phyloP scores from a whole-genome alignment of 2,797 vertebrate species.

The Rhadinocentrus ornatus region DNA sequence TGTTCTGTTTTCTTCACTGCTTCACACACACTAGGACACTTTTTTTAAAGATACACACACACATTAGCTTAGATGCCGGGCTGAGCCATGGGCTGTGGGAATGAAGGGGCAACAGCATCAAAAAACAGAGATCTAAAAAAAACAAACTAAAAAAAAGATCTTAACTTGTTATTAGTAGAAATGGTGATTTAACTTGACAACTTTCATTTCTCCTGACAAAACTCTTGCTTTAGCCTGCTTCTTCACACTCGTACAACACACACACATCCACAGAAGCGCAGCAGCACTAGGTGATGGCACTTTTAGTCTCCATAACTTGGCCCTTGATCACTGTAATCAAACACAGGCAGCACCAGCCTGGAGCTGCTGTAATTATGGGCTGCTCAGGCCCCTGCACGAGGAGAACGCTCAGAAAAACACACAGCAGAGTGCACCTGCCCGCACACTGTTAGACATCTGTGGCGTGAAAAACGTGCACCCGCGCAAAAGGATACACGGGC shows the following conservation, averaged over 20 bases:
- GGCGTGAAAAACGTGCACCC: slow-evolving; percentile 15
- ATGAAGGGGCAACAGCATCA: neutral
- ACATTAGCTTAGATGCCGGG: slow-evolving; percentile 11
- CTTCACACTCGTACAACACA: slow-evolving; percentile 18
- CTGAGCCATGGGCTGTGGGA: slow-evolving; percentile 4
- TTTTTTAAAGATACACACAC: slow-evolving; percentile 9
- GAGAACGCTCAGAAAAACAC: slow-evolving; percentile 22
- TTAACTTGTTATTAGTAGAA: slow-evolving; percentile 12
- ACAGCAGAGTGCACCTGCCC: slow-evolving; percentile 11
- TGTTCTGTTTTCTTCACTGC: neutral
- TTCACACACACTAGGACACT: slow-evolving; percentile 2
- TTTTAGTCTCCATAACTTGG: slow-evolving; percentile 72
- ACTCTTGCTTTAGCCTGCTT: neutral
- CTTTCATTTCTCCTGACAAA: slow-evolving; percentile 33
- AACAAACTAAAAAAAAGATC: neutral
- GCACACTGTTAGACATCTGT: slow-evolving; percentile 18
- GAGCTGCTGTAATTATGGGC: slow-evolving; percentile 75
- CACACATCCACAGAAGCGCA: slow-evolving; percentile 10
- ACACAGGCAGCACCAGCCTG: slow-evolving; percentile 72
- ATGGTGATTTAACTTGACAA: slow-evolving; percentile 24
- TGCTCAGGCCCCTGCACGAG: slow-evolving; percentile 48
- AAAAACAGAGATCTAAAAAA: slow-evolving; percentile 11
- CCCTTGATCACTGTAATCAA: slow-evolving; percentile 84
- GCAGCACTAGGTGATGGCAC: slow-evolving; percentile 58
- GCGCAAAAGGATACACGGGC: slow-evolving; percentile 9